These are phyloP conservation scores for Crocuta crocuta DNA, from an alignment of 2,113 vertebrate species.

Conservation along the genomic window DNA sequence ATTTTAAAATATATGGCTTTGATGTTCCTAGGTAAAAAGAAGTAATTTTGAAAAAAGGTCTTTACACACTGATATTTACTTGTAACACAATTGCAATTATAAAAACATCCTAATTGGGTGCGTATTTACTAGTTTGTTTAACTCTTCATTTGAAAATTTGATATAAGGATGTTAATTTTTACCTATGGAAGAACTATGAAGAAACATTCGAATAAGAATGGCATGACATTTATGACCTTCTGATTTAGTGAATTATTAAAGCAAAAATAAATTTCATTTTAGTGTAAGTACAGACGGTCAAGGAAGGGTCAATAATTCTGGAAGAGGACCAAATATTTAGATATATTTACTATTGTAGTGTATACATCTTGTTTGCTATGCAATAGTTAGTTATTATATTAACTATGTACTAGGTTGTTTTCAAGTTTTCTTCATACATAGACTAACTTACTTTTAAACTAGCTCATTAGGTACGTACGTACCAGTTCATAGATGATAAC, in stretches of 20 bases:
- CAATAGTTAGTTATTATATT: background rate
- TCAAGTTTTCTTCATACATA: background rate
- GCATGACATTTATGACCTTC: background rate
- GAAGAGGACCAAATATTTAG: background rate
- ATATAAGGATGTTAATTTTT: background rate
- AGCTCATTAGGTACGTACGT: accelerated
- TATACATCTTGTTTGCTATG: background rate
- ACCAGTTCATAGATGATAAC: background rate
- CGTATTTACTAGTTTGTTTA: background rate
- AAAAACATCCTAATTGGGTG: background rate
- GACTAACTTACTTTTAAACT: background rate
- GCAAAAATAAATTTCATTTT: background rate
- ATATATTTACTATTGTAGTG: background rate
- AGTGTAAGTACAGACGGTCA: background rate
- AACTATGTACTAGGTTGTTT: background rate
- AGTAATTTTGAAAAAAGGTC: background rate
- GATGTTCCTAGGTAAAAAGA: background rate
- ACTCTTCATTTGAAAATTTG: background rate
- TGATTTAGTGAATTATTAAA: background rate
- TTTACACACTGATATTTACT: background rate
- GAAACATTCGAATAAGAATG: background rate
- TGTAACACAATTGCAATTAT: background rate
- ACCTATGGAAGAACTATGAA: background rate
- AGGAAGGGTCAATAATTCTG: background rate
- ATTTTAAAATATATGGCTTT: constrained; percentile 19